A percentile compares a stretch with the other conserved stretches of the same genome.
phyloP scores from a whole-genome alignment of 2,888 invertebrate genomes.

The Drosophila meridionalis region DNA sequence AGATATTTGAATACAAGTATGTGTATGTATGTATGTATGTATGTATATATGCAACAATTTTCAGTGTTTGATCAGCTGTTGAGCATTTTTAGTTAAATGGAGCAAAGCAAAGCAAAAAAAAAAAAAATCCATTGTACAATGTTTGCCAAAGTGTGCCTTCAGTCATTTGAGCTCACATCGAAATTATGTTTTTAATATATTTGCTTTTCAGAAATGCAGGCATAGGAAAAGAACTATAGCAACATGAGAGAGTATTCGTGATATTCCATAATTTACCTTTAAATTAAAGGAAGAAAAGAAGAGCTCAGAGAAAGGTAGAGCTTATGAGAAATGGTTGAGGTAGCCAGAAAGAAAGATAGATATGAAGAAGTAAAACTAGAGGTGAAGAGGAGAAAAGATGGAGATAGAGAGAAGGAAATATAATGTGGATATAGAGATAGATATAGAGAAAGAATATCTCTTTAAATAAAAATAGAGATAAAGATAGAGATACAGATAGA shows the following conservation, averaged over 20 bases:
- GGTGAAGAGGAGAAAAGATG: neutral
- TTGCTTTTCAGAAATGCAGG: neutral
- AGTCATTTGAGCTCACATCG: neutral
- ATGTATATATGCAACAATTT: conserved; percentile 8
- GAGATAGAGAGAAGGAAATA: too few relatives aligned
- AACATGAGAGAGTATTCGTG: neutral
- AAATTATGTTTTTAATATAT: neutral
- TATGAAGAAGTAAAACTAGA: too few relatives aligned
- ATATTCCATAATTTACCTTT: neutral
- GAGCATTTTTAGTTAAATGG: conserved; percentile 24
- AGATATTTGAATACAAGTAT: conserved; percentile 16
- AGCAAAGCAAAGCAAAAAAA: neutral
- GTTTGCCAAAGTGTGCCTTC: conserved; percentile 14
- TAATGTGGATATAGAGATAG: neutral
- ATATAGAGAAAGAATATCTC: neutral
- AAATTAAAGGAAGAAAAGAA: neutral
- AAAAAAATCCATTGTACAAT: conserved; percentile 24
- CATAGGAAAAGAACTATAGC: neutral
- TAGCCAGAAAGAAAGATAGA: too few relatives aligned
- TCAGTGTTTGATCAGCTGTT: conserved; percentile 60
- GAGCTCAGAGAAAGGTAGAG: neutral
- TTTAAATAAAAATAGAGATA: neutral
- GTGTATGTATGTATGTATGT: neutral
- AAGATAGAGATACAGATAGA: too few relatives aligned
- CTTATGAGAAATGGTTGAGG: too few relatives aligned